Conservation (phyloP, 1,140 invertebrate species). For the Caenorhabditis tropicalis region DNA sequence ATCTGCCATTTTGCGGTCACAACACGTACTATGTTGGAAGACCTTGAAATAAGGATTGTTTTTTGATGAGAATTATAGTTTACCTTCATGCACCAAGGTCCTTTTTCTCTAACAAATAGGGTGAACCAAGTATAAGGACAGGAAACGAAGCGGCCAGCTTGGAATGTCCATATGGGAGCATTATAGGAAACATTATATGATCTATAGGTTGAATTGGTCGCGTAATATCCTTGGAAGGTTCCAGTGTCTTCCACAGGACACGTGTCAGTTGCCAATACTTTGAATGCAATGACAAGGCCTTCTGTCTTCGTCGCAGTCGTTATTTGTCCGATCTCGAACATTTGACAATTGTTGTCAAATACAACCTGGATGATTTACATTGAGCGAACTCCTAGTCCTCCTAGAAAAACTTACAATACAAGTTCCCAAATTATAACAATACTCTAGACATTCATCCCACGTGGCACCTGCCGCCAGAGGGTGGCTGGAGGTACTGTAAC, state of each 20-base stretch:
- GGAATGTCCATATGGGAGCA: neutral
- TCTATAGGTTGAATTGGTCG: neutral
- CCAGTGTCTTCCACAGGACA: neutral
- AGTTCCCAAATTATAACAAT: neutral
- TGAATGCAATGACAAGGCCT: neutral
- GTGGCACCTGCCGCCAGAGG: neutral
- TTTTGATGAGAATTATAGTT: neutral
- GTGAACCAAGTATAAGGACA: neutral
- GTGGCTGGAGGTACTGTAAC: neutral
- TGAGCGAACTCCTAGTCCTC: neutral
- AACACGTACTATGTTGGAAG: neutral
- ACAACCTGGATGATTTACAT: neutral
- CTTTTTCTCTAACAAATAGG: neutral
- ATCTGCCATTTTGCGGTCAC: neutral
- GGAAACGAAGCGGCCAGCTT: no score
- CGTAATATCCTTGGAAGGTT: neutral
- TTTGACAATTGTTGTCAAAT: constrained; percentile 1
- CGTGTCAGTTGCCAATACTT: neutral
- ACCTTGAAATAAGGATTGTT: neutral
- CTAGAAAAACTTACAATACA: neutral
- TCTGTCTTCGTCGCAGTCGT: neutral
- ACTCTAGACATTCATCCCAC: neutral
- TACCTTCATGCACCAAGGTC: neutral
- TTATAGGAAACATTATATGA: neutral
- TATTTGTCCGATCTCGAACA: neutral